Evolutionary conservation across 1,140 invertebrate genomes (phyloP).

Genomic region (Ips nitidus): DNA sequence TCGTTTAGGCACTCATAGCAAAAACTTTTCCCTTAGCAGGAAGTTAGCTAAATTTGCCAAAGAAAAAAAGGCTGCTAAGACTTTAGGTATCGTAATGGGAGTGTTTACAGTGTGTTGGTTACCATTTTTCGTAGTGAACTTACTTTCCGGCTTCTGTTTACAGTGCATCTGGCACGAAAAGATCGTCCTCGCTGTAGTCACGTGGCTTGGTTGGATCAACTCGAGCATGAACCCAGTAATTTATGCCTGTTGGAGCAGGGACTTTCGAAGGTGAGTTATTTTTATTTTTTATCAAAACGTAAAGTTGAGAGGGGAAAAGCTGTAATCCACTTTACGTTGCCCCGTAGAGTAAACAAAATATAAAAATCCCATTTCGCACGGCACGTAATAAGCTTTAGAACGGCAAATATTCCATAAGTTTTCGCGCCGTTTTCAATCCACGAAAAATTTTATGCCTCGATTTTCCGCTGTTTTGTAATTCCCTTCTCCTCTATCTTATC

Average conservation of each 20-base stretch:
- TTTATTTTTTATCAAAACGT: background rate
- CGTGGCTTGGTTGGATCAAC: constrained; percentile 99
- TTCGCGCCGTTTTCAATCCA: constrained; percentile 16
- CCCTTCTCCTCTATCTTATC: background rate
- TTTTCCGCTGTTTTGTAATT: constrained; percentile 20
- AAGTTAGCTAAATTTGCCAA: constrained; percentile 91
- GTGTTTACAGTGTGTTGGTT: constrained; percentile 98
- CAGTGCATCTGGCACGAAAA: constrained; percentile 86
- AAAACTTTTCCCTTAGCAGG: constrained; percentile 86
- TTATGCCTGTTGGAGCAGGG: constrained; percentile 94
- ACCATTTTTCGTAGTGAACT: constrained; percentile 97
- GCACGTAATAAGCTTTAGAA: constrained; percentile 24
- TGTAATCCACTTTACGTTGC: constrained; percentile 6
- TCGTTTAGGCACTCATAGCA: constrained; percentile 57
- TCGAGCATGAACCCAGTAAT: constrained; percentile 98
- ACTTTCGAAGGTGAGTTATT: constrained; percentile 83
- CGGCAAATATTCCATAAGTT: constrained; percentile 23
- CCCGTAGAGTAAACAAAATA: constrained; percentile 12
- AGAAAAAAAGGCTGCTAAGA: constrained; percentile 96
- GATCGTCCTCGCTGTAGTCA: constrained; percentile 89
- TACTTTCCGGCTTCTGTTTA: constrained; percentile 86
- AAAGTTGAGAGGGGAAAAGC: background rate
- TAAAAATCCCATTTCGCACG: constrained; percentile 19
- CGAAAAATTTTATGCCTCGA: constrained; percentile 15
- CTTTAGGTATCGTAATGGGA: constrained; percentile 94